Evolutionary conservation across 2,797 vertebrate species (phyloP), one percentile per base, ranked within the genome.

Genomic region (Carapus acus): DNA sequence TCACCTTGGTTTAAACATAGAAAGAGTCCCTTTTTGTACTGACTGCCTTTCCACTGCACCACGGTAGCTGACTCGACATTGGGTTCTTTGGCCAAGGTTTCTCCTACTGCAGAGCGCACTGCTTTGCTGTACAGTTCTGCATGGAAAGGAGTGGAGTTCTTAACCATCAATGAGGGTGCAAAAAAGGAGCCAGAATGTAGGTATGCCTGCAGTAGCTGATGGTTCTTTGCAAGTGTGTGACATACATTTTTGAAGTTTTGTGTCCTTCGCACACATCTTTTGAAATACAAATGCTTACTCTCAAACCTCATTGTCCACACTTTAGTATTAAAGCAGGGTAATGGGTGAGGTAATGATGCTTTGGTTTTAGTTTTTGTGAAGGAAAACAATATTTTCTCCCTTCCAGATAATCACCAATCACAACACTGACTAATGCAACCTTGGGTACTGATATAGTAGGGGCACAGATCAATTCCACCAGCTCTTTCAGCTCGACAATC

Each of bases 181-280:
- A 54, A 54, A 14, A 54, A 54, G 15, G 40, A 43, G 18, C 54
- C 19, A 11, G 37, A 38, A 34, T 41, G 22, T 17, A 58, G 27
- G 45, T 49, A 49, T 34, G 22, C 19, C n/a, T 58, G 54, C n/a
- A 42, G 38, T 33, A 49, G 29, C 24, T 58, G 54, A 15, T 58
- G 45, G n/a, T 47, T 58, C 8, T 22, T 46, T 40, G 44, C 44
- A 46, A 56, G 43, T 21, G 44, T 40, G 8, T 34, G n/a, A 42
- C 54, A 49, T n/a, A 48, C 37, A 38, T 57, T 40, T 48, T 42
- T 42, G 13, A 58, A 58, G 19, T 58, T 49, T 31, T 57, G 38
- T 39, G 37, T 33, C 24, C 45, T 58, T 34, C 8, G 5, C 22
- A 39, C 45, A 43, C 46, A 58, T 49, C 29, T 23, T 43, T 58